Evolutionary conservation across 2,797 vertebrate genomes (phyloP).

Genomic region (Pachyuromys duprasi): DNA sequence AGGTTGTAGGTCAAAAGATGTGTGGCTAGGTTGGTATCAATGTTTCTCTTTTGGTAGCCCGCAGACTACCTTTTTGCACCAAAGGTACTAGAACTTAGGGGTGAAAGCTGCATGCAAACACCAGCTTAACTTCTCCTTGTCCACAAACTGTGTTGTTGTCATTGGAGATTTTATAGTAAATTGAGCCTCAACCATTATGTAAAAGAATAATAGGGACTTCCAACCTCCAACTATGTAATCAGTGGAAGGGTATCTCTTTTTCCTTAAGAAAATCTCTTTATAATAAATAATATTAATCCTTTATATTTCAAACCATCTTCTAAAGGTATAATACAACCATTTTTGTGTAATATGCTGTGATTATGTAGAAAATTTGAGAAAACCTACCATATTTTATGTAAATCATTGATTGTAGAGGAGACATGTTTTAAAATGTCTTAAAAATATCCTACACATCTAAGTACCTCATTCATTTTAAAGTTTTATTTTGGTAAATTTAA

Average conservation of each 20-base stretch:
- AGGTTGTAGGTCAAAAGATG: background rate
- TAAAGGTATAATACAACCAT: background rate
- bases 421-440: background rate
- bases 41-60: too few relatives aligned
- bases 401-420: background rate
- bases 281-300: background rate
- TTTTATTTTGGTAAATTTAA: conserved; percentile 27
- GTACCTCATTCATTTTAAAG: background rate
- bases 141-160: background rate
- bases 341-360: background rate
- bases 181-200: background rate
- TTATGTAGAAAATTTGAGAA: background rate
- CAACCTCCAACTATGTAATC: background rate
- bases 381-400: background rate
- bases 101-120: background rate
- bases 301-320: conserved; percentile 2
- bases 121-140: background rate
- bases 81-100: too few relatives aligned
- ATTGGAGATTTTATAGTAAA: background rate
- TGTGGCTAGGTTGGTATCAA: background rate
- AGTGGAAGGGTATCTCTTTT: background rate
- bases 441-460: background rate
- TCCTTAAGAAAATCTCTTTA: background rate
- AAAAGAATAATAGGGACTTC: background rate
- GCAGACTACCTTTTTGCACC: background rate